These are phyloP conservation scores for Lepidocolaptes lacrymiger DNA, from an alignment of 2,797 vertebrate genomes.

Conservation along the genomic window DNA sequence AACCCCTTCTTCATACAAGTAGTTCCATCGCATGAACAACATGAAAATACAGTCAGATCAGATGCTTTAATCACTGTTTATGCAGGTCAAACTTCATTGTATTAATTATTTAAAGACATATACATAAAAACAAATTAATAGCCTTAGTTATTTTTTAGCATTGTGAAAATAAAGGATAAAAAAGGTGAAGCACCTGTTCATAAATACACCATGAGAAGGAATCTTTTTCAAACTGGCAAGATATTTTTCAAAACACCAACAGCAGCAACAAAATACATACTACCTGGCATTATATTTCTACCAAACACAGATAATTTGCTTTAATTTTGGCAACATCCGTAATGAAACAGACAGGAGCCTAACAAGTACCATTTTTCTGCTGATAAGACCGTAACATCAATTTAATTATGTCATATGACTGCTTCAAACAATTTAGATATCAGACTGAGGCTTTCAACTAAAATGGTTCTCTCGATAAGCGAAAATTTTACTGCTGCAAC, in stretches of 20 bases:
- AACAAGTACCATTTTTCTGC: not conserved
- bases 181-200: not conserved
- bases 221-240: not conserved
- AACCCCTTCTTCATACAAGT: not conserved
- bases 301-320: slow-evolving; percentile 31
- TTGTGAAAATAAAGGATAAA: not conserved
- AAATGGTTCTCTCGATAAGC: slow-evolving; percentile 73
- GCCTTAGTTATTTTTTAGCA: slow-evolving; percentile 17
- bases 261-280: not conserved
- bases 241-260: not conserved
- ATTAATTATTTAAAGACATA: slow-evolving; percentile 61
- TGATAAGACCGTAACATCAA: slow-evolving; percentile 26
- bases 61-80: slow-evolving; percentile 15
- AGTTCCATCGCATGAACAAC: not conserved
- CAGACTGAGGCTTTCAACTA: slow-evolving; percentile 59
- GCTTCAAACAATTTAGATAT: slow-evolving; percentile 69
- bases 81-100: slow-evolving; percentile 17
- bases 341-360: slow-evolving; percentile 43
- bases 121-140: slow-evolving; percentile 46
- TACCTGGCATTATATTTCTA: not conserved
- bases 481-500: slow-evolving; percentile 82
- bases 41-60: not conserved
- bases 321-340: not conserved
- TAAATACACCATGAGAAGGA: not conserved
- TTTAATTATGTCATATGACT: slow-evolving; percentile 59